These are phyloP conservation scores for Calephelis nemesis DNA, from an alignment of 1,140 invertebrate species.

Conservation along the genomic window DNA sequence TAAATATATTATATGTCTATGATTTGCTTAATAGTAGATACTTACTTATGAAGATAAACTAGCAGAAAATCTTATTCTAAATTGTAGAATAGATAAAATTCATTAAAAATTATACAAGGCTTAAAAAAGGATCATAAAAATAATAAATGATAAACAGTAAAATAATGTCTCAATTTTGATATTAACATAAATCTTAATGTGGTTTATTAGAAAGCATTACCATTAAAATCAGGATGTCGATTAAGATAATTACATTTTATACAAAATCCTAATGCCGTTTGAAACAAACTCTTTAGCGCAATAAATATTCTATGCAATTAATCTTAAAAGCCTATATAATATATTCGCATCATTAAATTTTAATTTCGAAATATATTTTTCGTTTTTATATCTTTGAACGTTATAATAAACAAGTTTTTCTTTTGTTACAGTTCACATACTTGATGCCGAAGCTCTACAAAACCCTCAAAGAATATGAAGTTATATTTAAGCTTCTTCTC, in stretches of 20 bases:
- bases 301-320: too few species aligned
- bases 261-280: too few species aligned
- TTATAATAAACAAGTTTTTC: constrained; percentile 38
- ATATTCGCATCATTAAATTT: constrained; percentile 1
- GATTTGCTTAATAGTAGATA: neutral
- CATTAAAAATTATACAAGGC: too few species aligned
- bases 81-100: neutral
- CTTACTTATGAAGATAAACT: neutral
- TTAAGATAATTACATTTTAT: too few species aligned
- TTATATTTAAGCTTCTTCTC: constrained; percentile 54
- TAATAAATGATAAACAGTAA: too few species aligned
- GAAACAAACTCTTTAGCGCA: too few species aligned
- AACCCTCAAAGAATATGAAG: constrained; percentile 54
- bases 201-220: too few species aligned
- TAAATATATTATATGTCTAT: neutral
- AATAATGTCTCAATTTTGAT: too few species aligned
- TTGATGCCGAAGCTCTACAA: constrained; percentile 65
- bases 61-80: neutral
- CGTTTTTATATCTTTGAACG: neutral
- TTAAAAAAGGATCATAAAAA: too few species aligned
- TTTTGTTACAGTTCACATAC: constrained; percentile 70
- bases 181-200: too few species aligned
- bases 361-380: constrained; percentile 3
- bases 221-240: too few species aligned
- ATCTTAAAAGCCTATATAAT: neutral